Conservation (phyloP, 2,797 vertebrate genomes). For the Intellagama lesueurii region DNA sequence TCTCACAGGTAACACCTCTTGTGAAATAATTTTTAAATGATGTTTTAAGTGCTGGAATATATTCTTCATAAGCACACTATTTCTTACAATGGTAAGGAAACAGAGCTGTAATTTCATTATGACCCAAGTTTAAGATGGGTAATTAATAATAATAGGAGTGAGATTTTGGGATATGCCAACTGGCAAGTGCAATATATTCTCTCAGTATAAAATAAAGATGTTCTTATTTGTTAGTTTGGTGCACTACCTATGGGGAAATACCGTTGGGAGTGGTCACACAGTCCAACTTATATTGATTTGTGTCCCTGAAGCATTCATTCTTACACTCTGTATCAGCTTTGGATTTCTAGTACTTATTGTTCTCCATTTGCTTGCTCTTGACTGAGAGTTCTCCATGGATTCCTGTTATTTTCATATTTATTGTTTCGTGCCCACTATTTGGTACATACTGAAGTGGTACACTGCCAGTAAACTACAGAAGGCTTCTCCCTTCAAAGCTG, state of each 20-base stretch:
- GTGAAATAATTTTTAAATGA: conserved; percentile 23
- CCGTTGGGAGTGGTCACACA: no score
- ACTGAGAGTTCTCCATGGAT: background rate
- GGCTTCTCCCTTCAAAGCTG: background rate
- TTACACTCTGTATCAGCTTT: background rate
- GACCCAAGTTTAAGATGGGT: conserved; percentile 16
- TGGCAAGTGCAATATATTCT: conserved; percentile 12
- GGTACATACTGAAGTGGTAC: background rate
- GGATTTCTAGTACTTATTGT: background rate
- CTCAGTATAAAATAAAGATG: conserved; percentile 3
- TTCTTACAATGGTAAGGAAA: background rate
- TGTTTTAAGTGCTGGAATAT: conserved; percentile 19
- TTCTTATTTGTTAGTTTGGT: background rate
- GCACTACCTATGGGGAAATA: background rate
- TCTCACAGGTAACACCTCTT: background rate
- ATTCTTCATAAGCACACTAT: background rate
- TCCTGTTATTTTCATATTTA: background rate
- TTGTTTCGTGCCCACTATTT: background rate
- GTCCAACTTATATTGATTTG: background rate
- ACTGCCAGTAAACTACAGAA: background rate
- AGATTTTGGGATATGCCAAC: conserved; percentile 3
- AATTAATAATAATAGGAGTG: conserved; percentile 25
- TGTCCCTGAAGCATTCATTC: background rate
- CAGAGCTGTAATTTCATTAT: conserved; percentile 20
- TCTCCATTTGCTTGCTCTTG: background rate